Conservation (phyloP, 64 coral and sea anemone genomes). For the Porites australiensis region DNA sequence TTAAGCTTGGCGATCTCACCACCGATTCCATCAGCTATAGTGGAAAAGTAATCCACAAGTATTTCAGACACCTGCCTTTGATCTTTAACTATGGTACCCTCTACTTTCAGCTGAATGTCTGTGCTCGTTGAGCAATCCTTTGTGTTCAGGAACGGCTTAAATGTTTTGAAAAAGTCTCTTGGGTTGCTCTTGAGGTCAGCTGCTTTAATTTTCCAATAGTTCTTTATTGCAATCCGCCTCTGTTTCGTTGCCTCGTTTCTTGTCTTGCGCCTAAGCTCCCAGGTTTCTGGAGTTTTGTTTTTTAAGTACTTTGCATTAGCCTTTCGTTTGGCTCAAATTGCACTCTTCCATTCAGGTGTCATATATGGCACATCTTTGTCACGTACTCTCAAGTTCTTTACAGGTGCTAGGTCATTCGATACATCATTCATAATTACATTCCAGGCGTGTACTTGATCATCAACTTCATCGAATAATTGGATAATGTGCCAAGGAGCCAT, state of each 20-base stretch:
- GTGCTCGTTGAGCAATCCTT: background rate
- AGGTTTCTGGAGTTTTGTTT: slow-evolving; percentile 13
- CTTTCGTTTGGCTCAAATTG: slow-evolving; percentile 32
- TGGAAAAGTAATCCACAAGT: background rate
- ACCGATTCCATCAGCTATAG: slow-evolving; percentile 16
- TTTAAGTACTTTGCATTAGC: slow-evolving; percentile 11
- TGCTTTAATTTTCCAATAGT: background rate
- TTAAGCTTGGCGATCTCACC: background rate
- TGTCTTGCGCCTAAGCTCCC: background rate
- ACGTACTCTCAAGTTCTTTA: slow-evolving; percentile 26
- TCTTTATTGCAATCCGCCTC: slow-evolving; percentile 6
- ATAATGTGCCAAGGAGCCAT: slow-evolving; percentile 22
- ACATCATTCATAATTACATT: background rate
- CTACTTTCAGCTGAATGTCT: background rate
- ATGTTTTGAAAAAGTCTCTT: slow-evolving; percentile 23
- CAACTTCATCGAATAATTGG: slow-evolving; percentile 22
- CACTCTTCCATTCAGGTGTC: slow-evolving; percentile 23
- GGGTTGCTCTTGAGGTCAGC: background rate
- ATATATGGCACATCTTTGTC: slow-evolving; percentile 40
- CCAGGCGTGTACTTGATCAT: slow-evolving; percentile 29
- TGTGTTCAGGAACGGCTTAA: slow-evolving; percentile 10
- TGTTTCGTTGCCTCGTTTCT: slow-evolving; percentile 12
- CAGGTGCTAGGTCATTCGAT: background rate
- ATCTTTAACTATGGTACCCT: background rate
- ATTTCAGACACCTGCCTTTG: background rate